These are phyloP conservation scores for Isaurus tuberculatus DNA, from an alignment of 92 coral and sea anemone genomes.

Conservation along the genomic window DNA sequence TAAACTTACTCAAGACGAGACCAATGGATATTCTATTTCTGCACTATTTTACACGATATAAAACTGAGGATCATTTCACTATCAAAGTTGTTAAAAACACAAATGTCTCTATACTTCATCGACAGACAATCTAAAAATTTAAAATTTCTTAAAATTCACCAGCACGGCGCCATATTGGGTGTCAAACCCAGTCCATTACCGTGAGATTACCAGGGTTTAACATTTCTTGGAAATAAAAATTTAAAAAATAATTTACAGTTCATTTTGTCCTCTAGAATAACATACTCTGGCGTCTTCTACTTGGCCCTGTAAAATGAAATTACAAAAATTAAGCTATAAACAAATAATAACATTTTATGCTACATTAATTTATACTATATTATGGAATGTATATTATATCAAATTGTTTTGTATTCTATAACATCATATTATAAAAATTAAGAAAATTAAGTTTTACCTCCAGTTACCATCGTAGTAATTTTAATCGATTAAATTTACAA, in stretches of 20 bases:
- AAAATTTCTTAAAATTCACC: neutral
- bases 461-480: neutral
- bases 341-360: too few species aligned
- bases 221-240: neutral
- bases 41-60: neutral
- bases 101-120: neutral
- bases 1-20: neutral
- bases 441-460: too few species aligned
- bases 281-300: conserved; percentile 43
- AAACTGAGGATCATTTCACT: neutral
- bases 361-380: too few species aligned
- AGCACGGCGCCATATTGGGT: conserved; percentile 21
- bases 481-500: neutral
- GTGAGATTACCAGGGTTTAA: conserved; percentile 1
- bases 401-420: too few species aligned
- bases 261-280: conserved; percentile 12
- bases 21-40: neutral
- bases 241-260: conserved; percentile 16
- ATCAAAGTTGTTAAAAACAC: conserved; percentile 23
- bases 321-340: neutral
- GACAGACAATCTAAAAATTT: neutral
- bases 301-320: conserved; percentile 14
- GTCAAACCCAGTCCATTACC: conserved; percentile 21
- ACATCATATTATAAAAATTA: too few species aligned
- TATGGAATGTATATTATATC: too few species aligned